Percentiles rank a stretch among this genome's conserved stretches.
phyloP scores from a whole-genome alignment of 2,888 invertebrate genomes.

The Lepidocyrtoides sp. region DNA sequence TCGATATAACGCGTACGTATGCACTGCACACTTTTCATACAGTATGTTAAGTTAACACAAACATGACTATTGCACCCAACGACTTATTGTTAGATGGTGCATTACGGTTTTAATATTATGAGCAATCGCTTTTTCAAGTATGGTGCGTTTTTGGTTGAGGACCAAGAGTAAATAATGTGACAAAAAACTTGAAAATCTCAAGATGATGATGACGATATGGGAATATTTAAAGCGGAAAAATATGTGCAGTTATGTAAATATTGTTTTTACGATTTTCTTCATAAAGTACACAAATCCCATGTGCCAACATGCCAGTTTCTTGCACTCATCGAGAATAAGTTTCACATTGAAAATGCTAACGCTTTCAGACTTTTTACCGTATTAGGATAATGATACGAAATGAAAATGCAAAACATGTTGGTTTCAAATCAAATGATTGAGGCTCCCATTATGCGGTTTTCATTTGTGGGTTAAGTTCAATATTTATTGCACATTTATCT shows the following conservation, averaged over 20 bases:
- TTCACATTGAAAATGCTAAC: too few relatives aligned
- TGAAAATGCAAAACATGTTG: not conserved
- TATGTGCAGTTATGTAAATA: slow-evolving; percentile 59
- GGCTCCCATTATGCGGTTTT: slow-evolving; percentile 10
- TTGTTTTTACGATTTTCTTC: slow-evolving; percentile 41
- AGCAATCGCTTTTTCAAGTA: slow-evolving; percentile 6
- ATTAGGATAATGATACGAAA: not conserved
- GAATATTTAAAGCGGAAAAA: not conserved
- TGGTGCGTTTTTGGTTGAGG: not conserved
- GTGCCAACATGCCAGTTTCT: not conserved
- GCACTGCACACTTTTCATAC: not conserved
- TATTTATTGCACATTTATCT: not conserved
- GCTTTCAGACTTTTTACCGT: too few relatives aligned
- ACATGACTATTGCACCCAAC: too few relatives aligned
- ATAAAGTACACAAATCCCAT: not conserved
- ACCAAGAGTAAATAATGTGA: not conserved
- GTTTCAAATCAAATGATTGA: not conserved
- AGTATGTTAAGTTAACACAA: too few relatives aligned
- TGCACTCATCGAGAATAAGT: too few relatives aligned
- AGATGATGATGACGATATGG: not conserved
- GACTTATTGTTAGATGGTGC: not conserved
- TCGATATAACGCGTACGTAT: not conserved
- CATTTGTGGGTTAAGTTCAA: slow-evolving; percentile 52
- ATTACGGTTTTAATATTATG: not conserved
- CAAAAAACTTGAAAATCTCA: not conserved